Conservation (phyloP, 2,113 vertebrate genomes). For the Engraulis encrasicolus region DNA sequence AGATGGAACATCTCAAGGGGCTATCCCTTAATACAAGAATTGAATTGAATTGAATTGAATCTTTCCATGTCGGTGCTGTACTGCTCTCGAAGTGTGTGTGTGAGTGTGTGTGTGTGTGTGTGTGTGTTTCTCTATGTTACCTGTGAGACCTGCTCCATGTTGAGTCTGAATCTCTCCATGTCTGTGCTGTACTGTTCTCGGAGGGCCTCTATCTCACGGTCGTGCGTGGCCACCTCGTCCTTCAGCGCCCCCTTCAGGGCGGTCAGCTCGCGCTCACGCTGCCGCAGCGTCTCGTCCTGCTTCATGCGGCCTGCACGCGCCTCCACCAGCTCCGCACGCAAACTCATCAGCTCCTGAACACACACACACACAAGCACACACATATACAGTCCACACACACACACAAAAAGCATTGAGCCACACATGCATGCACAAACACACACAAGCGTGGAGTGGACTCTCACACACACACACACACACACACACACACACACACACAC, state of each 20-base stretch:
- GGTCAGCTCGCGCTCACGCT: conserved; percentile 77
- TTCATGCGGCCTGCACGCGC: conserved; percentile 72
- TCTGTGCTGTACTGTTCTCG: conserved; percentile 86
- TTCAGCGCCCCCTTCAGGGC: conserved; percentile 81
- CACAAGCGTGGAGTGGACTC: background rate
- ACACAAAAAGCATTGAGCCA: background rate
- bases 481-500: background rate
- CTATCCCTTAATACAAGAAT: too few relatives aligned
- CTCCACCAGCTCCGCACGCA: conserved; percentile 76
- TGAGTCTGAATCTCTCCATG: conserved; percentile 85
- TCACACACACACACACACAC: too few relatives aligned
- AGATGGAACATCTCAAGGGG: too few relatives aligned
- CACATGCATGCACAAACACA: background rate
- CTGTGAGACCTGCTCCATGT: conserved; percentile 87
- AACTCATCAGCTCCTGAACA: conserved; percentile 76
- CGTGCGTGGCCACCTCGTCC: conserved; percentile 79
- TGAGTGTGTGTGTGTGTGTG: background rate
- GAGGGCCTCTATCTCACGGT: conserved; percentile 76
- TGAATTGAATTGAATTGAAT: too few relatives aligned
- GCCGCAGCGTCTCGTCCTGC: conserved; percentile 82
- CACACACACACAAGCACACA: conserved; percentile 15
- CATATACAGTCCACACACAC: background rate
- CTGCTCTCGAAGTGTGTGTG: background rate
- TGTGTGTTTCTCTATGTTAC: conserved; percentile 60
- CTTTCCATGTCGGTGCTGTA: too few relatives aligned